Conservation (phyloP, 2,797 vertebrate genomes). For the Phrynocephalus guinanensis region DNA sequence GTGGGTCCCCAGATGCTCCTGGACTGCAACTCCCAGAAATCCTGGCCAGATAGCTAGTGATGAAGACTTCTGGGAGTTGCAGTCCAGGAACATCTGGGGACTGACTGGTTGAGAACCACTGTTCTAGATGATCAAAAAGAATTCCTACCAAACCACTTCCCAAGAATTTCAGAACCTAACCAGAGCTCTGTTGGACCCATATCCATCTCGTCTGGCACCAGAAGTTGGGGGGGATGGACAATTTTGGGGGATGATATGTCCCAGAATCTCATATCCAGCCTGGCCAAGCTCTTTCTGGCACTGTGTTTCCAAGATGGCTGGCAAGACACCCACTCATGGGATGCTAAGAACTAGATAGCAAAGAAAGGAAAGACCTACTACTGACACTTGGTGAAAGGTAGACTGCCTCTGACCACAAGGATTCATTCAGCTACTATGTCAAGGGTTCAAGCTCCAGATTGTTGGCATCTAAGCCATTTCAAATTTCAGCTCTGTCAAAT, state of each 20-base stretch:
- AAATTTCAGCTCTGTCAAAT: background rate
- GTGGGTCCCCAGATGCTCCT: too few relatives aligned
- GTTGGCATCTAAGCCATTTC: background rate
- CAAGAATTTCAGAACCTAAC: background rate
- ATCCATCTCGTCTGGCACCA: background rate
- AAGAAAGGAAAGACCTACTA: background rate
- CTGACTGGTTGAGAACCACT: background rate
- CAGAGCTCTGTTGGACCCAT: background rate
- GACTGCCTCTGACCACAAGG: background rate
- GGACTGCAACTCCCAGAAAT: too few relatives aligned
- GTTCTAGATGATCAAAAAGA: background rate
- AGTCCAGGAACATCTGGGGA: background rate
- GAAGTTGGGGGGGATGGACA: background rate
- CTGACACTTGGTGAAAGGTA: background rate
- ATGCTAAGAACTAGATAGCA: background rate
- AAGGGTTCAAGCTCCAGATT: background rate
- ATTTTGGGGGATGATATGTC: background rate
- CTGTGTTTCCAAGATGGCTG: background rate
- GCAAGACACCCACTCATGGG: background rate
- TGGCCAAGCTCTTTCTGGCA: background rate
- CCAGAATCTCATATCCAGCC: background rate
- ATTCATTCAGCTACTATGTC: background rate
- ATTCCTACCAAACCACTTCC: too few relatives aligned
- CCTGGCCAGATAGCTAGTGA: too few relatives aligned
- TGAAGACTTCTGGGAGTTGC: too few relatives aligned